A percentile compares a stretch with the other conserved stretches of the same genome.
Evolutionary conservation across 2,888 invertebrate genomes (phyloP).

Genomic region (Leucozona laternaria): DNA sequence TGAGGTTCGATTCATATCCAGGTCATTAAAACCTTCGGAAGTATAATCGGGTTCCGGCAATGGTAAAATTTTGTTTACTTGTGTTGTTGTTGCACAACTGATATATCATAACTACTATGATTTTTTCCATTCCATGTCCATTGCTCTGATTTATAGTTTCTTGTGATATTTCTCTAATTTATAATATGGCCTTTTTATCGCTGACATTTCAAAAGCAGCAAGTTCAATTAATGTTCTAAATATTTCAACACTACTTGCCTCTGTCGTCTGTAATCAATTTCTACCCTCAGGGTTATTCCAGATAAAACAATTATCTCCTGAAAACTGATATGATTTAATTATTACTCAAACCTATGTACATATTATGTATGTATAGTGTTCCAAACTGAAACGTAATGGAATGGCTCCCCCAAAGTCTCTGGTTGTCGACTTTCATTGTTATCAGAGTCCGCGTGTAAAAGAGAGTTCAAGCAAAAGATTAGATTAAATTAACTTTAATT

Average conservation of each 20-base stretch:
- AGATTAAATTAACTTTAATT: slow-evolving; percentile 75
- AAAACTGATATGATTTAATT: slow-evolving; percentile 35
- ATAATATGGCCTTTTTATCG: background rate
- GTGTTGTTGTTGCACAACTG: too few species aligned
- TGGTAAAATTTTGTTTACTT: too few species aligned
- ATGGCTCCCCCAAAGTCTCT: slow-evolving; percentile 5
- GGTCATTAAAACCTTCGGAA: too few species aligned
- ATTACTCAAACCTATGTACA: slow-evolving; percentile 37
- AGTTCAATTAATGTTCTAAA: slow-evolving; percentile 18
- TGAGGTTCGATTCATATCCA: too few species aligned
- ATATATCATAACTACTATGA: too few species aligned
- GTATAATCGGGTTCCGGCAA: too few species aligned
- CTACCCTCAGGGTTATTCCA: slow-evolving; percentile 7
- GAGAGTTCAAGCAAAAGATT: slow-evolving; percentile 66
- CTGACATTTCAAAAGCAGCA: slow-evolving; percentile 1
- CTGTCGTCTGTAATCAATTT: background rate
- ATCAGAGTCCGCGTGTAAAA: slow-evolving; percentile 46
- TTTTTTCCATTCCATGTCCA: background rate
- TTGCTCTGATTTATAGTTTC: background rate
- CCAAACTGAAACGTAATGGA: slow-evolving; percentile 35
- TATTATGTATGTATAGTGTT: too few species aligned
- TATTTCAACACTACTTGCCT: slow-evolving; percentile 1
- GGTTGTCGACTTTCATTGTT: slow-evolving; percentile 49
- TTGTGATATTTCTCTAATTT: background rate
- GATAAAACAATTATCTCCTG: slow-evolving; percentile 22